phyloP scores from a whole-genome alignment of 2,113 vertebrate genomes.

The Indicator indicator region DNA sequence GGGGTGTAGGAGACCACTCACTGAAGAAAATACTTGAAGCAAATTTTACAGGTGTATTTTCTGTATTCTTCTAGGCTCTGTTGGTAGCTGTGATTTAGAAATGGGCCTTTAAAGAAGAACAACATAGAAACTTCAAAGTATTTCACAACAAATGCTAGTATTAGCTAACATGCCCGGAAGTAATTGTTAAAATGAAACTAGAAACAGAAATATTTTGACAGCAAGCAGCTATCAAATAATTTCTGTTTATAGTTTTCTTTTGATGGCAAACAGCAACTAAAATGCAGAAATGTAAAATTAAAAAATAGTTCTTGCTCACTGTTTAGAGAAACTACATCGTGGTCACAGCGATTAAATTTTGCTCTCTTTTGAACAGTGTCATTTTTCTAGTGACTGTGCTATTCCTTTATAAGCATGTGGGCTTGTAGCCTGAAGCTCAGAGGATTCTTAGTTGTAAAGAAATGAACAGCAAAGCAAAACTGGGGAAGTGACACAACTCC shows the following conservation, averaged over 20 bases:
- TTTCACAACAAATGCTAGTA: constrained; percentile 48
- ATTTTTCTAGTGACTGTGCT: background rate
- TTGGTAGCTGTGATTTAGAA: background rate
- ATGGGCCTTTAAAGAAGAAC: constrained; percentile 9
- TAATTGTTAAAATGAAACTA: constrained; percentile 69
- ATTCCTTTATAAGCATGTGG: background rate
- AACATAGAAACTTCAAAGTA: constrained; percentile 35
- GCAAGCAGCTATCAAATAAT: constrained; percentile 20
- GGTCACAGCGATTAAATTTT: background rate
- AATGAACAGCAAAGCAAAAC: background rate
- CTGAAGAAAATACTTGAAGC: background rate
- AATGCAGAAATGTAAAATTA: constrained; percentile 55
- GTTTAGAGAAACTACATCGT: constrained; percentile 12
- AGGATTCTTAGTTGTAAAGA: background rate
- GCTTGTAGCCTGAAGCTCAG: background rate
- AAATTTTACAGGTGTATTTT: background rate
- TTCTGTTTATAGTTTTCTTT: background rate
- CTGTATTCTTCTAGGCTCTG: background rate
- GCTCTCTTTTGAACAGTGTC: background rate
- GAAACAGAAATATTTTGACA: constrained; percentile 64
- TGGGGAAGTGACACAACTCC: background rate
- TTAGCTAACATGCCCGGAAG: constrained; percentile 57
- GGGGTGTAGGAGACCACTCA: background rate
- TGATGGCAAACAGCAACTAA: constrained; percentile 49
- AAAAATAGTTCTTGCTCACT: constrained; percentile 50